Conservation (phyloP, 2,113 vertebrate genomes). For the Microcebus jonahi region DNA sequence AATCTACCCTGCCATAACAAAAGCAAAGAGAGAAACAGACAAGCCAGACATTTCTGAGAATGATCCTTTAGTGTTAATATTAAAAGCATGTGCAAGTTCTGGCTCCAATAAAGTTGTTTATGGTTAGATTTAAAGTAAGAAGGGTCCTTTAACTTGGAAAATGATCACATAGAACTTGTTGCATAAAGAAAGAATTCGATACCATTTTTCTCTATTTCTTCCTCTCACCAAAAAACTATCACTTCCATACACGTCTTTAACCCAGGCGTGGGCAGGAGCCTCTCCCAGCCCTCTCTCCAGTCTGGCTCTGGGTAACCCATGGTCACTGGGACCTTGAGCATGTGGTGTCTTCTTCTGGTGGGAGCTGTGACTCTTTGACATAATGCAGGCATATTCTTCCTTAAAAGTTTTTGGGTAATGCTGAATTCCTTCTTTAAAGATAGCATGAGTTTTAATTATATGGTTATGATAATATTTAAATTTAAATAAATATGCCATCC, state of each 20-base stretch:
- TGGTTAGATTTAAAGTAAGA: conserved; percentile 54
- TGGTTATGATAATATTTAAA: neutral
- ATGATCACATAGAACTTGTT: conserved; percentile 49
- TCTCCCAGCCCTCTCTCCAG: neutral
- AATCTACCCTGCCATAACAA: conserved; percentile 23
- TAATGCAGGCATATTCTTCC: neutral
- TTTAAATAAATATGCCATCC: conserved; percentile 19
- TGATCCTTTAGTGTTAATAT: conserved; percentile 15
- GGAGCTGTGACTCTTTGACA: neutral
- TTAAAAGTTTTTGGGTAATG: neutral
- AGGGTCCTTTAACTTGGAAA: conserved; percentile 59
- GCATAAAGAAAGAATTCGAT: conserved; percentile 32
- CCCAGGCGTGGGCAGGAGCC: neutral
- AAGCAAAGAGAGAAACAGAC: conserved; percentile 34
- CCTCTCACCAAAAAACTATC: neutral
- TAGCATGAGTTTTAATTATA: neutral
- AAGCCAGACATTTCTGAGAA: conserved; percentile 35
- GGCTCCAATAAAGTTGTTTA: conserved; percentile 67
- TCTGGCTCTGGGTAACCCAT: neutral
- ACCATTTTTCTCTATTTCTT: conserved; percentile 42
- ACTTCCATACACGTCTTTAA: neutral
- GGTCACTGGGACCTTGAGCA: too few species aligned
- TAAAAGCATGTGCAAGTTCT: conserved; percentile 64
- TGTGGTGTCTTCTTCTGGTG: accelerated
- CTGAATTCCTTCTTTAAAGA: neutral